Percentiles rank a stretch among this genome's conserved stretches.
phyloP scores from a whole-genome alignment of 23 tunicate genomes.

The Trididemnum miniatum region DNA sequence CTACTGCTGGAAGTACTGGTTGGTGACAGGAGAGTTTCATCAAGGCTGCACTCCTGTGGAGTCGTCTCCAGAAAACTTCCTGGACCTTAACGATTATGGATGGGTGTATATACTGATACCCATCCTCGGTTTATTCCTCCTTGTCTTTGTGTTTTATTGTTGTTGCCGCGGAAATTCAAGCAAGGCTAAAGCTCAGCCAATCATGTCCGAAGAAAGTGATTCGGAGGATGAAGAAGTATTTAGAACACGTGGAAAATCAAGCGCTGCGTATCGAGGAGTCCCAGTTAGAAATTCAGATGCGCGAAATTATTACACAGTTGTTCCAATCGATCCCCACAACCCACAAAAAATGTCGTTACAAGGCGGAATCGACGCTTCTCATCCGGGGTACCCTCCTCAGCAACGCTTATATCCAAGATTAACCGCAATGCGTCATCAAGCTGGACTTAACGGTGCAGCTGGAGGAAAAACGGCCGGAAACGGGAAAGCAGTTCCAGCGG shows the following conservation, averaged over 20 bases:
- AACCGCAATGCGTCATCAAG: slow-evolving; percentile 45
- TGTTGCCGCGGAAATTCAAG: slow-evolving; percentile 45
- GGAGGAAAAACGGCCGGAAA: slow-evolving; percentile 3
- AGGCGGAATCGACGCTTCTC: slow-evolving; percentile 27
- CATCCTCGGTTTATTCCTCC: slow-evolving; percentile 34
- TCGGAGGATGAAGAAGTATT: slow-evolving; percentile 34
- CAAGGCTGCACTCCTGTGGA: slow-evolving; percentile 59
- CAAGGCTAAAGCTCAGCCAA: slow-evolving; percentile 7
- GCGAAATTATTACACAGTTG: slow-evolving; percentile 51
- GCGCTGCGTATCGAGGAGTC: slow-evolving; percentile 36
- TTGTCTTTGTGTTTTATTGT: slow-evolving; percentile 50
- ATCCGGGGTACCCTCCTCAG: slow-evolving; percentile 13
- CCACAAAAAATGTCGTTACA: slow-evolving; percentile 47
- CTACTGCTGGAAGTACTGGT: slow-evolving; percentile 67
- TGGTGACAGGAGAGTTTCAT: slow-evolving; percentile 36
- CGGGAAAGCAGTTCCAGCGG: background rate
- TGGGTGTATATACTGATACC: slow-evolving; percentile 72
- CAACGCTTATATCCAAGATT: slow-evolving; percentile 51
- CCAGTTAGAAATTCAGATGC: slow-evolving; percentile 47
- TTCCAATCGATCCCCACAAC: slow-evolving; percentile 42
- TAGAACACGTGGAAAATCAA: slow-evolving; percentile 31
- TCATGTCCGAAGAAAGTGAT: slow-evolving; percentile 37
- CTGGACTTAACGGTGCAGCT: slow-evolving; percentile 26
- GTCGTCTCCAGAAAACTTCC: slow-evolving; percentile 21
- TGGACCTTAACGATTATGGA: slow-evolving; percentile 65